A percentile compares a stretch with the other conserved stretches of the same genome.
Conservation (phyloP, 1,140 invertebrate species). For the Cataglyphis hispanica region DNA sequence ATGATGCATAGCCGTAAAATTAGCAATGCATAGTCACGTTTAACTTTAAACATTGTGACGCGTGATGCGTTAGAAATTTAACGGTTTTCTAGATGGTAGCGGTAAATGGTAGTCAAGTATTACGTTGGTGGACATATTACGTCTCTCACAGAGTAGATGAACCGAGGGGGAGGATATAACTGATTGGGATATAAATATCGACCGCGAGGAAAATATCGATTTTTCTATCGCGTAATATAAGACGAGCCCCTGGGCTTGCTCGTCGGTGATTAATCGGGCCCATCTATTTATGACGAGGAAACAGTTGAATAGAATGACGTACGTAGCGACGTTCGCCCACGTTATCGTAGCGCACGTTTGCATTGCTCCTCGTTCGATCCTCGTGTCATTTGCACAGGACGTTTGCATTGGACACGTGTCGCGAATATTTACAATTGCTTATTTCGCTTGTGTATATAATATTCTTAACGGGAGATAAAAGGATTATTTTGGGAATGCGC, state of each 20-base stretch:
- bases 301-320: conserved; percentile 41
- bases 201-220: conserved; percentile 40
- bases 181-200: conserved; percentile 36
- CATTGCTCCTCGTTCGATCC: conserved; percentile 12
- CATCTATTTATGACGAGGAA: conserved; percentile 53
- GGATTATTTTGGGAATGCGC: background rate
- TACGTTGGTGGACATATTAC: background rate
- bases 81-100: background rate
- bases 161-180: background rate
- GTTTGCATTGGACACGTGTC: conserved; percentile 21
- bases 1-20: background rate
- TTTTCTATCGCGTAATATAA: conserved; percentile 43
- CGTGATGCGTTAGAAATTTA: background rate
- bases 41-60: background rate
- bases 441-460: background rate
- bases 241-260: background rate
- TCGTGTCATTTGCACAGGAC: conserved; percentile 12
- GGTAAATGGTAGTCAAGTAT: background rate
- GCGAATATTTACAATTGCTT: conserved; percentile 10
- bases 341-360: conserved; percentile 26
- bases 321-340: conserved; percentile 18
- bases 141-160: conserved; percentile 14
- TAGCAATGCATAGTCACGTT: background rate
- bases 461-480: background rate
- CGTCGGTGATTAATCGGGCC: conserved; percentile 45